Evolutionary conservation across 30 jellyfish, hydroid and myxozoan species (phyloP), one percentile per base, ranked within the genome.

Genomic region (Clytia hemisphaerica): DNA sequence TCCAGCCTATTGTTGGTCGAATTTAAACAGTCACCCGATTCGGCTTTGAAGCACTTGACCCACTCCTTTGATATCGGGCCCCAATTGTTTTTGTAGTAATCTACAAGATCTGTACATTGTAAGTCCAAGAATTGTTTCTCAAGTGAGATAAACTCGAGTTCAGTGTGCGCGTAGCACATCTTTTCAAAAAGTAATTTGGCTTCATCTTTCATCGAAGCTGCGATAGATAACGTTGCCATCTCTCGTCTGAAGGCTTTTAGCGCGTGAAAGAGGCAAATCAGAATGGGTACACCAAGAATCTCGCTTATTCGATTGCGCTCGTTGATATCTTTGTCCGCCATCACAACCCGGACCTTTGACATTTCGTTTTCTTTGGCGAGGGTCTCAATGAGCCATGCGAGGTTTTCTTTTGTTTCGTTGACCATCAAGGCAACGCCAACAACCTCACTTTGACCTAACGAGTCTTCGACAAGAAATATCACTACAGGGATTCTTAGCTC

Each of bases 391-490:
- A n/a, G n/a, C n/a, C n/a, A n/a, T n/a, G n/a, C n/a, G n/a, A n/a
- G n/a, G n/a, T n/a, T n/a, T n/a, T n/a, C n/a, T n/a, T n/a, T n/a
- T n/a, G n/a, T n/a, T n/a, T n/a, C n/a, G n/a, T n/a, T n/a, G n/a
- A n/a, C n/a, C n/a, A n/a, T n/a, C n/a, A n/a, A n/a, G n/a, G n/a
- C n/a, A n/a, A n/a, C n/a, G n/a, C n/a, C n/a, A 7, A 33, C 15
- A 31, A 71, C 64, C 37, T 71, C 83, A 49, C 83, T 71, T 32
- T 35, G 72, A 18, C 83, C 83, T 24, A 49, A 37, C 16, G 73
- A 72, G 37, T 71, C 83, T 2, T 49, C 38, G 38, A 71, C 83
- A 24, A 71, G 73, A 36, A 63, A 37, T n/a, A 63, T 40, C 37
- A 31, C 37, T 2, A 62, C 37, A 0, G 76, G 76, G 2, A 62